A percentile compares a stretch with the other conserved stretches of the same genome.
phyloP scores from a whole-genome alignment of 2,113 vertebrate species.

The Nannobrachium achirus region DNA sequence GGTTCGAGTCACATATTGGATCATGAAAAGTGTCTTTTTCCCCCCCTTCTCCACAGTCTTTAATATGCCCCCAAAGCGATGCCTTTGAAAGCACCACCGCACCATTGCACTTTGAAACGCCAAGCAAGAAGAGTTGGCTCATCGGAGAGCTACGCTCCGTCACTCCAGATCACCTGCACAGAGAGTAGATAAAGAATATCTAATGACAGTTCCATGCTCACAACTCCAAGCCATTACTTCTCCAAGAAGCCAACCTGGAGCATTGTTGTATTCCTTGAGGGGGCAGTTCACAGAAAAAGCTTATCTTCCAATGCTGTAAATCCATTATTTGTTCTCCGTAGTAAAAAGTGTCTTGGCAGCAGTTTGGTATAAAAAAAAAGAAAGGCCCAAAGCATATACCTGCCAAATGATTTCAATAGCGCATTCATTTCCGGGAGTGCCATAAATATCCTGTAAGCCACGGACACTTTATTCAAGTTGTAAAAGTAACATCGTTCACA shows the following conservation, averaged over 20 bases:
- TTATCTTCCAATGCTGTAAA: conserved; percentile 1
- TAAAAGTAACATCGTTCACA: neutral
- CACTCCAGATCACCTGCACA: conserved; percentile 8
- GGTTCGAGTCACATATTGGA: too few species aligned
- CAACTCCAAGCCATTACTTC: neutral
- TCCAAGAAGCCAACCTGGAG: neutral
- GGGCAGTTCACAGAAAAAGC: conserved; percentile 4
- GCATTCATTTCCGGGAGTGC: conserved; percentile 6
- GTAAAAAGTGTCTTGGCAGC: conserved; percentile 12
- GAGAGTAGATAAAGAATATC: conserved; percentile 26
- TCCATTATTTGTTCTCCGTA: conserved; percentile 12
- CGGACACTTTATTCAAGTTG: conserved; percentile 8
- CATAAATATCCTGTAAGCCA: conserved; percentile 6
- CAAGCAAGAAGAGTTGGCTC: conserved; percentile 26
- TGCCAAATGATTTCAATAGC: conserved; percentile 18
- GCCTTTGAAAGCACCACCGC: neutral
- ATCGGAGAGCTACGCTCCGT: conserved; percentile 8
- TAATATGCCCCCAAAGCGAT: neutral
- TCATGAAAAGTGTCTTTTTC: too few species aligned
- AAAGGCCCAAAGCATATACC: conserved; percentile 13
- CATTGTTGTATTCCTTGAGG: conserved; percentile 20
- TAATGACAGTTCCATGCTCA: conserved; percentile 1
- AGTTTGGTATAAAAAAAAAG: conserved; percentile 30
- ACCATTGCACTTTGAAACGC: neutral
- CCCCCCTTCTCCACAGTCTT: too few species aligned